Evolutionary conservation across 2,888 invertebrate genomes (phyloP), one percentile per base, ranked within the genome.

Genomic region (Athetis lepigone): DNA sequence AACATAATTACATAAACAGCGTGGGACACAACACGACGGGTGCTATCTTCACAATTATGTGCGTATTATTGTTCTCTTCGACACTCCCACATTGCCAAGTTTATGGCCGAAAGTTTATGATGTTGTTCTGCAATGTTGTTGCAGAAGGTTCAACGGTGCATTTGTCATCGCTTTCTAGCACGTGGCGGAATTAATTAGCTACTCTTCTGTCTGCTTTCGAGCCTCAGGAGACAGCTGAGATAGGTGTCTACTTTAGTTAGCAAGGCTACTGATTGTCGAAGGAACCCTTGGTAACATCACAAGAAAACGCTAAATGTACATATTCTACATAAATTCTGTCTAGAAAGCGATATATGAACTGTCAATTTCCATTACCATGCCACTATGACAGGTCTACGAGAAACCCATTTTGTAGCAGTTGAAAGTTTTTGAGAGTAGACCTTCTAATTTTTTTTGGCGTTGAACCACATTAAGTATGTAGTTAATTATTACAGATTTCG

Each of bases 51-150:
- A 58, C 66, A 64, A 70, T 79, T 61, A 69, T 74, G 67, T 75
- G 70, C 66, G 68, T 66, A 75, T 77, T 72, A 76, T 73, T 75
- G 77, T 78, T 69, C 49, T 55, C 36, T 64, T 71, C 50, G 43
- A 39, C 58, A 70, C 72, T 81, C 80, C 79, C 84, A 83, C 85
- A 82, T 75, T 81, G 80, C 78, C 84, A 85, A 86, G 85, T 85
- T 85, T 83, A 86, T 75, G 85, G 85, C 70, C 82, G 77, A 82
- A 80, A 80, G 76, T 77, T 71, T 70, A 62, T 60, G 62, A 47
- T 29, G 43, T 9, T 29, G 36, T 21, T 19, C 5, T 21, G 8
- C 13, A 27, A 25, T 61, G 29, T 9, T 11, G 5, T 21, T 46
- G 27, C 23, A 71, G 65, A 71, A 71, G 66, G 51, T 40, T 39